A percentile compares a stretch with the other conserved stretches of the same genome.
Evolutionary conservation across 2,797 vertebrate species (phyloP).

Genomic region (Gallinago stenura): DNA sequence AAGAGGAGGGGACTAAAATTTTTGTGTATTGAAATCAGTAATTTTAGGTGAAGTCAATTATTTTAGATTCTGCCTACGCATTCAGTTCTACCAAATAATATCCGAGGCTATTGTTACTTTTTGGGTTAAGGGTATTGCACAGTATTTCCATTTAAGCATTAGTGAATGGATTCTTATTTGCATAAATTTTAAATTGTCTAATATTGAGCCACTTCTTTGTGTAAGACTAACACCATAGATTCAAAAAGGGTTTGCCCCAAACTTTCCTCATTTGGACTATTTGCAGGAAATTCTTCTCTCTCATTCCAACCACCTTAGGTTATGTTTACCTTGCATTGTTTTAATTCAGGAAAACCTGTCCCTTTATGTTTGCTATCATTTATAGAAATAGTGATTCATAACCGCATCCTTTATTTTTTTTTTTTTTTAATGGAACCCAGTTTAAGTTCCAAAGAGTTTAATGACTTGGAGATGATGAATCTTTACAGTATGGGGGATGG

Average conservation of each 20-base stretch:
- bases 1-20: background rate
- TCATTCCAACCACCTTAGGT: background rate
- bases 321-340: background rate
- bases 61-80: background rate
- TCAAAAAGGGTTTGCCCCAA: background rate
- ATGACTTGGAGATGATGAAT: background rate
- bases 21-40: background rate
- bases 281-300: background rate
- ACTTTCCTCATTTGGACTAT: background rate
- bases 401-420: background rate
- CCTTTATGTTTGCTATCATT: background rate
- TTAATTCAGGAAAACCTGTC: background rate
- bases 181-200: background rate
- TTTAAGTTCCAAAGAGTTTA: background rate
- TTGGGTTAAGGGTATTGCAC: background rate
- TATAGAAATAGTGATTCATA: background rate
- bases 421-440: background rate
- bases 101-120: background rate
- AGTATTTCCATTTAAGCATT: background rate
- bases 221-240: background rate
- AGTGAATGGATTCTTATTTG: background rate
- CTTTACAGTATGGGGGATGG: background rate
- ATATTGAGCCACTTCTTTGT: background rate
- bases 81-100: background rate
- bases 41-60: background rate